phyloP scores from a whole-genome alignment of 2,113 vertebrate species.

The Isichthys henryi region DNA sequence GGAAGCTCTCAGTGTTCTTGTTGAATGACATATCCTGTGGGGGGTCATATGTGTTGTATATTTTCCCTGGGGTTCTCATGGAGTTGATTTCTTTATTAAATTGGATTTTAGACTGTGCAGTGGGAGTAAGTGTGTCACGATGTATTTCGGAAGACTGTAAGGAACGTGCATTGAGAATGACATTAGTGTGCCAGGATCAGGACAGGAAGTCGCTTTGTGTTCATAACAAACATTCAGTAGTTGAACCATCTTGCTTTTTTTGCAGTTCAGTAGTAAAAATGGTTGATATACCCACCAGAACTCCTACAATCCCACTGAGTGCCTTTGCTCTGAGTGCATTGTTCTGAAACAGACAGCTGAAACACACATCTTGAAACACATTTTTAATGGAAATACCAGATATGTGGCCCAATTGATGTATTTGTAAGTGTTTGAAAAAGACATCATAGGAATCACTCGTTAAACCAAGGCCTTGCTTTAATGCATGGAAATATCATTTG shows the following conservation, averaged over 20 bases:
- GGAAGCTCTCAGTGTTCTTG: not conserved
- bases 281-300: not conserved
- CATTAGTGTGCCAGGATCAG: not conserved
- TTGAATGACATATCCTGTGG: not conserved
- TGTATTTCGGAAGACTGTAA: not conserved
- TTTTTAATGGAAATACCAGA: not conserved
- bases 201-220: not conserved
- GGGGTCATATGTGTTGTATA: not conserved
- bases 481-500: not conserved
- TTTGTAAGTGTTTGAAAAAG: not conserved
- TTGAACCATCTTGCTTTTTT: not conserved
- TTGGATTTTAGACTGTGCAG: not conserved
- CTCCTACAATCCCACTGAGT: not conserved
- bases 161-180: not conserved
- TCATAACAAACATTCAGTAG: not conserved
- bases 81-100: not conserved
- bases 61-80: not conserved
- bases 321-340: not conserved
- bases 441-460: not conserved
- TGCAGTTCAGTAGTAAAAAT: not conserved
- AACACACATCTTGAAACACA: not conserved
- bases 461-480: not conserved
- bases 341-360: not conserved
- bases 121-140: not conserved
- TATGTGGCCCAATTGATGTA: not conserved